Base-by-base conservation (phyloP, 2,888 invertebrate species). In the Plebejus argus region DNA sequence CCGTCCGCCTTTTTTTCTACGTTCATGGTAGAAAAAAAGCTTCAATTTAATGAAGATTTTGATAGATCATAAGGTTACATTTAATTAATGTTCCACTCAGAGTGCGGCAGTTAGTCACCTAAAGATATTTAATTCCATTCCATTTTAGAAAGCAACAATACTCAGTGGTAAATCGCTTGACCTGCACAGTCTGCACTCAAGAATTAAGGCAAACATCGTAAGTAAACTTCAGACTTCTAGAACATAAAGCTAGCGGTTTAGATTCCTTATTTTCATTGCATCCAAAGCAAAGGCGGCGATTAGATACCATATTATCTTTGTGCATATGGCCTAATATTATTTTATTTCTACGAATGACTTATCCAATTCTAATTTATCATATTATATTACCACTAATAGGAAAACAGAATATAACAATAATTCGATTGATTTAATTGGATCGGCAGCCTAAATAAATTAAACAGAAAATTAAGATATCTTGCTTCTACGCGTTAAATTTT, bases 391-490 rank as follows among this genome's bases (percentile, higher is more conserved):
- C 39, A n/a, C 33, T 39, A 70, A 70, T 39, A 39, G 70, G 70
- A 70, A n/a, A 70, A 70, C 58, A 61, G 70, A 70, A 18, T 70
- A 70, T 70, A 35, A n/a, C n/a, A n/a, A 70, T 39, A 71, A 71
- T 71, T 71, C 4, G 20, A 35, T 18, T 71, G 8, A n/a, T 20
- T 71, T 39, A 71, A 71, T 35, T 20, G 8, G 71, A 35, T 39
- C 39, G 7, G 18, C 35, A 35, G 33, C 39, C n/a, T n/a, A 7
- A 35, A 71, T 39, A 35, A 33, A 70, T 70, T 15, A 33, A 33
- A 70, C 28, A n/a, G 6, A 70, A 7, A 10, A 39, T 10, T 39
- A 10, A 10, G 39, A 10, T 85, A 49, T 49, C 15, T 49, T 15
- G 49, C 49, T 49, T 15, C 49, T 49, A 49, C 49, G 15, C 12